These are phyloP conservation scores for Lasioglossum morio DNA, from an alignment of 2,888 invertebrate genomes.

Conservation along the genomic window DNA sequence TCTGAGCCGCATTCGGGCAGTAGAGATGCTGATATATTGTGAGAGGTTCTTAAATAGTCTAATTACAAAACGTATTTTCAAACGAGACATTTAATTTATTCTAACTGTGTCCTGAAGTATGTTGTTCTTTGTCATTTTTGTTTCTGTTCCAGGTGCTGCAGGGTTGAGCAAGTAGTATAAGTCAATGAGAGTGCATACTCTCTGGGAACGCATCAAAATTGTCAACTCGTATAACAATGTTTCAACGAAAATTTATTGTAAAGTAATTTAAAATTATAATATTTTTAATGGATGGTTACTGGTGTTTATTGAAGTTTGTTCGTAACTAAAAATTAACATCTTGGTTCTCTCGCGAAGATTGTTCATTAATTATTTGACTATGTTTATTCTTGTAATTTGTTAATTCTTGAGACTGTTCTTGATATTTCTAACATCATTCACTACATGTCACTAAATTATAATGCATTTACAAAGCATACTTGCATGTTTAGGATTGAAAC, in stretches of 20 bases:
- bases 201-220: neutral
- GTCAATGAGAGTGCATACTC: neutral
- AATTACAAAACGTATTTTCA: neutral
- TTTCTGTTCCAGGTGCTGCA: neutral
- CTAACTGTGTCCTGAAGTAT: neutral
- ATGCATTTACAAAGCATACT: neutral
- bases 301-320: neutral
- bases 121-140: neutral
- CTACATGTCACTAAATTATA: neutral
- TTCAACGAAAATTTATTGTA: neutral
- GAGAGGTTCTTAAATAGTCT: neutral
- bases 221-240: neutral
- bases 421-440: neutral
- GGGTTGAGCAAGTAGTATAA: neutral
- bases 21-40: neutral
- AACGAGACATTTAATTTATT: neutral
- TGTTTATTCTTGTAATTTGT: neutral
- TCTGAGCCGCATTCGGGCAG: neutral
- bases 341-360: neutral
- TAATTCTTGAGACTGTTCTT: neutral
- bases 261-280: neutral
- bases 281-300: neutral
- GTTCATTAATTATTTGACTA: neutral
- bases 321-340: neutral
- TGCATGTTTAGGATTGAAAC: neutral